A percentile compares a stretch with the other conserved stretches of the same genome.
These are phyloP conservation scores for Eilema caniola DNA, from an alignment of 2,888 invertebrate species.

Conservation along the genomic window DNA sequence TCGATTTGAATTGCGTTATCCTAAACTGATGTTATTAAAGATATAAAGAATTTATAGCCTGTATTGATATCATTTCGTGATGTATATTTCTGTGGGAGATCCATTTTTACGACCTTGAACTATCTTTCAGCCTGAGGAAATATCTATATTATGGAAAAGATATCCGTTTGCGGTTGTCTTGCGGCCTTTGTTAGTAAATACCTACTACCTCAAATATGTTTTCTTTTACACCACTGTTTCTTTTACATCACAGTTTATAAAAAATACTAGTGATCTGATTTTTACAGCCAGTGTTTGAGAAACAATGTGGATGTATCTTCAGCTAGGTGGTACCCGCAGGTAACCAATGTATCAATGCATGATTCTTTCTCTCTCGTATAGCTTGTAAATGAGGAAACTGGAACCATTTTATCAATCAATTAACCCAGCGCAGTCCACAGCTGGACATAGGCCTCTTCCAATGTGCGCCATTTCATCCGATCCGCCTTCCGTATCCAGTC, in stretches of 20 bases:
- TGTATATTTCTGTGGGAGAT: not conserved
- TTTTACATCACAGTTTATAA: not conserved
- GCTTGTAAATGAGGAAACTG: too few species aligned
- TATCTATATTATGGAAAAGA: not conserved
- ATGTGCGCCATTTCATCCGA: too few species aligned
- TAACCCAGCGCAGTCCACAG: too few species aligned
- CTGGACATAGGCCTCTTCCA: too few species aligned
- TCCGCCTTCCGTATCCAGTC: too few species aligned
- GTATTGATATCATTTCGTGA: constrained; percentile 13
- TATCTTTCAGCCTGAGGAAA: not conserved
- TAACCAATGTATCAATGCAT: too few species aligned
- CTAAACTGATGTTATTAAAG: constrained; percentile 19
- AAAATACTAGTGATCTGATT: too few species aligned
- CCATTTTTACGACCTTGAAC: not conserved
- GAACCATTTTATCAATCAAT: too few species aligned
- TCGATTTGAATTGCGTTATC: constrained; percentile 17
- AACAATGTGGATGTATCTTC: not conserved
- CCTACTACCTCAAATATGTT: not conserved
- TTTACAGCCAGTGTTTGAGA: not conserved
- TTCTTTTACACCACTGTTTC: not conserved
- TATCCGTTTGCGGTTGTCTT: not conserved
- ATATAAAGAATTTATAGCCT: constrained; percentile 17
- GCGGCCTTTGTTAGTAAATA: not conserved
- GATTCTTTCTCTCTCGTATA: too few species aligned
- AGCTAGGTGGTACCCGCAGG: not conserved